A percentile compares a stretch with the other conserved stretches of the same genome.
Conservation (phyloP, 1,140 invertebrate species). For the Prorops nasuta region DNA sequence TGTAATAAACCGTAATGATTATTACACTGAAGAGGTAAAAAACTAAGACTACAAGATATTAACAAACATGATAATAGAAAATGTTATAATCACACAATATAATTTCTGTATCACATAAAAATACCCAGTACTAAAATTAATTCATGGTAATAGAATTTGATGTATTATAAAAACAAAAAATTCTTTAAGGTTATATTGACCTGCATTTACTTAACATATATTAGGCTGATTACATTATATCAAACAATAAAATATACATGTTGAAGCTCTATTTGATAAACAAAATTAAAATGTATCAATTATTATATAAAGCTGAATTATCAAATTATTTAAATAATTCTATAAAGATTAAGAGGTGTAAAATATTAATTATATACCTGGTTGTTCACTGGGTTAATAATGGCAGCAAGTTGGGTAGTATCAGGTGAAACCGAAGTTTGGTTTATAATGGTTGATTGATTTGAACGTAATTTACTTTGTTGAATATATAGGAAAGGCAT, state of each 20-base stretch:
- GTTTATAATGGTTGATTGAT: slow-evolving; percentile 34
- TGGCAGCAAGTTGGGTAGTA: slow-evolving; percentile 40
- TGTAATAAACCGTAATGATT: too few species aligned
- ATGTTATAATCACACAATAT: too few species aligned
- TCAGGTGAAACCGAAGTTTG: slow-evolving; percentile 38
- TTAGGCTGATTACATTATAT: too few species aligned
- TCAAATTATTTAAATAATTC: background rate
- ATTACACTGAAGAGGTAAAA: too few species aligned
- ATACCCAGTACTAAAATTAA: too few species aligned
- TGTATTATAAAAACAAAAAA: background rate
- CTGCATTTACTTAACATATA: slow-evolving; percentile 7
- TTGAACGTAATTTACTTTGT: slow-evolving; percentile 43
- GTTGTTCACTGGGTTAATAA: slow-evolving; percentile 47
- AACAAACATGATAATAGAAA: too few species aligned
- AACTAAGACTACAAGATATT: too few species aligned
- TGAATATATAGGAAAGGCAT: slow-evolving; percentile 51
- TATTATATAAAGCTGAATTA: background rate
- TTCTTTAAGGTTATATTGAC: slow-evolving; percentile 25
- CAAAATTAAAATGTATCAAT: background rate
- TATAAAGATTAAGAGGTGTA: slow-evolving; percentile 1
- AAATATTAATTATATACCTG: slow-evolving; percentile 31
- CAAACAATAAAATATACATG: too few species aligned
- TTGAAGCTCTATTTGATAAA: too few species aligned
- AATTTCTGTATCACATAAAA: too few species aligned
- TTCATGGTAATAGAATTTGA: background rate